These are phyloP conservation scores for Pardosa pseudoannulata DNA, from an alignment of 2,888 invertebrate genomes.

Conservation along the genomic window DNA sequence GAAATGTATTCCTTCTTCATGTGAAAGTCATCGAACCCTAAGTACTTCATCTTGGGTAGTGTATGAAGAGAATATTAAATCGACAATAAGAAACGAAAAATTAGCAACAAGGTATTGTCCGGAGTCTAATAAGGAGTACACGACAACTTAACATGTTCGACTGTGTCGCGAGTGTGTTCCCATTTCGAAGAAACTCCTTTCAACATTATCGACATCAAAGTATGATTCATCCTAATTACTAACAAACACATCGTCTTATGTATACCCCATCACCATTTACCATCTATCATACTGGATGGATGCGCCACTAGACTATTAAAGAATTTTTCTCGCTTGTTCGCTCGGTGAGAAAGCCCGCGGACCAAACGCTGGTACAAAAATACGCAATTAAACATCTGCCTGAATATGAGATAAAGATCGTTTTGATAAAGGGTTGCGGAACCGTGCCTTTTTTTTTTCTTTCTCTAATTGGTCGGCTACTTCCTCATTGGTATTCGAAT, in stretches of 20 bases:
- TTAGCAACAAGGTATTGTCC: no score
- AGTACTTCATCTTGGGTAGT: no score
- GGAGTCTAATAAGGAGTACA: no score
- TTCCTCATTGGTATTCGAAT: constrained; percentile 31
- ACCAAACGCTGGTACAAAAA: not conserved
- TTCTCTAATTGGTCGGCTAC: not conserved
- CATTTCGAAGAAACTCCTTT: not conserved
- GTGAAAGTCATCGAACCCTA: no score
- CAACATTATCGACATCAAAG: not conserved
- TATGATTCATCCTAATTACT: constrained; percentile 3
- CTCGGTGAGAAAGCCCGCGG: constrained; percentile 9
- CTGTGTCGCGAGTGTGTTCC: not conserved
- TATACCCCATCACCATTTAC: not conserved
- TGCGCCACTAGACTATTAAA: constrained; percentile 5
- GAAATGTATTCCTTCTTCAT: no score
- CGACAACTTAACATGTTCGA: not conserved
- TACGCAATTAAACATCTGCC: constrained; percentile 31
- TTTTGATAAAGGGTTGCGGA: constrained; percentile 25
- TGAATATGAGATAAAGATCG: constrained; percentile 8
- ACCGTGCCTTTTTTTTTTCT: not conserved
- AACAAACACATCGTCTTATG: not conserved
- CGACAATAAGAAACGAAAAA: no score
- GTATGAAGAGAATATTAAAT: no score
- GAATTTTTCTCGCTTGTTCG: constrained; percentile 5
- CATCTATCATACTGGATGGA: not conserved